Evolutionary conservation across 2,888 invertebrate genomes (phyloP), one percentile per base, ranked within the genome.

Genomic region (Lottia scabra): DNA sequence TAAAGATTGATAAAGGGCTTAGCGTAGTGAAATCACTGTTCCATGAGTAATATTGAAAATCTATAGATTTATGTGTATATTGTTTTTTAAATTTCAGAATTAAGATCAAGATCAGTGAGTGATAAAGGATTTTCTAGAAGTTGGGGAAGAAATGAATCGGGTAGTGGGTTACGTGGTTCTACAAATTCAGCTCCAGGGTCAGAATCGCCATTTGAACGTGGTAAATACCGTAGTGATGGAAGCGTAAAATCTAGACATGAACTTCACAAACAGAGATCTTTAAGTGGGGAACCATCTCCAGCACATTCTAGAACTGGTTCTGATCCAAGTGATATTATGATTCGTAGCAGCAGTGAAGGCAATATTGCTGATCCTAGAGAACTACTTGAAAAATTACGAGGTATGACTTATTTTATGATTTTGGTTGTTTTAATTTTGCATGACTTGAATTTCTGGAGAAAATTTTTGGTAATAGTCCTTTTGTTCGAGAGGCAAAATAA

Each of bases 241-340:
- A 84, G 84, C 8, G 76, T 74, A 65, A 83, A 80, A 67, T 63
- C 78, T 1, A 71, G 84, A 27, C 83, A 85, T 19, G 85, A 85
- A 30, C 70, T 83, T 30, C 76, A 78, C 67, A 85, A 84, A 71
- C 87, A 85, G 79, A 76, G 84, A 65, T 87, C 88, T 12, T 75
- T 85, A 67, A 88, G 88, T 77, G 86, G 87, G 2, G 85, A 86
- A 43, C 85, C 86, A 15, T 87, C 87, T 6, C 87, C 87, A 2
- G 75, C 84, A 69, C 85, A 84, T 68, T 84, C 85, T 15, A 72
- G 86, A n/a, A 82, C 81, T 38, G 81, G 82, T 6, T 85, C 86
- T 10, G 79, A 80, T 30, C 82, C 84, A 23, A 80, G 84, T 2
- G 84, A 85, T 38, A 76, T 80, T 12, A 74, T 80, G 6, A 75